Conservation (phyloP, 2,888 invertebrate genomes). For the Euplagia quadripunctaria region DNA sequence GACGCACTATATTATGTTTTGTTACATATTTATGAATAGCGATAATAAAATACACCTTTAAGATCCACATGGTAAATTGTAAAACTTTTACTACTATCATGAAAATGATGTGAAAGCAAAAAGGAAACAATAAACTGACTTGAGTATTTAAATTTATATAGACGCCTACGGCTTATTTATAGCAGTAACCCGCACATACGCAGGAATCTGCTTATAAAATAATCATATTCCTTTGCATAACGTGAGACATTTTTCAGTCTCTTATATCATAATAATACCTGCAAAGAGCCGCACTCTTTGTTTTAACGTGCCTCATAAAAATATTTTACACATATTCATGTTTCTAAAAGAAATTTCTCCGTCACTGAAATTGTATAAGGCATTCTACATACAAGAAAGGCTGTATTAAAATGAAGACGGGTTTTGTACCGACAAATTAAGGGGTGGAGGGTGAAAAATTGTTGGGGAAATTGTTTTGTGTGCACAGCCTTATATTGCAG, state of each 20-base stretch:
- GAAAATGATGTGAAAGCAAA: constrained; percentile 11
- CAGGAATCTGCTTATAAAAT: constrained; percentile 26
- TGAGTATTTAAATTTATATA: constrained; percentile 21
- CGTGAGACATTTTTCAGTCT: constrained; percentile 29
- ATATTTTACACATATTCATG: constrained; percentile 44
- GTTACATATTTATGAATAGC: not conserved
- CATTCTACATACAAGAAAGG: constrained; percentile 38
- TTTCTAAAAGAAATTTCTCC: constrained; percentile 49
- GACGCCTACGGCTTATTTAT: constrained; percentile 34
- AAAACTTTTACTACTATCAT: constrained; percentile 17
- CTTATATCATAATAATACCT: constrained; percentile 25
- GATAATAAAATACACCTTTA: constrained; percentile 2
- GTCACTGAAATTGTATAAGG: constrained; percentile 49
- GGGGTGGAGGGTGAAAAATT: constrained; percentile 50
- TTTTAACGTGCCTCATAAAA: constrained; percentile 42
- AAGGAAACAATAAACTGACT: constrained; percentile 16
- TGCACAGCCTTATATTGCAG: constrained; percentile 41
- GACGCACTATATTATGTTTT: no score
- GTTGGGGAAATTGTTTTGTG: constrained; percentile 61
- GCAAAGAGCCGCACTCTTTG: constrained; percentile 23
- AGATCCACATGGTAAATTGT: constrained; percentile 8
- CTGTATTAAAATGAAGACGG: constrained; percentile 29
- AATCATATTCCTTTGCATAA: constrained; percentile 35
- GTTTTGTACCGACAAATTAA: constrained; percentile 51
- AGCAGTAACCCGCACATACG: constrained; percentile 37